Evolutionary conservation across 1,140 invertebrate species (phyloP), one percentile per base, ranked within the genome.

Genomic region (Drosophila auraria): DNA sequence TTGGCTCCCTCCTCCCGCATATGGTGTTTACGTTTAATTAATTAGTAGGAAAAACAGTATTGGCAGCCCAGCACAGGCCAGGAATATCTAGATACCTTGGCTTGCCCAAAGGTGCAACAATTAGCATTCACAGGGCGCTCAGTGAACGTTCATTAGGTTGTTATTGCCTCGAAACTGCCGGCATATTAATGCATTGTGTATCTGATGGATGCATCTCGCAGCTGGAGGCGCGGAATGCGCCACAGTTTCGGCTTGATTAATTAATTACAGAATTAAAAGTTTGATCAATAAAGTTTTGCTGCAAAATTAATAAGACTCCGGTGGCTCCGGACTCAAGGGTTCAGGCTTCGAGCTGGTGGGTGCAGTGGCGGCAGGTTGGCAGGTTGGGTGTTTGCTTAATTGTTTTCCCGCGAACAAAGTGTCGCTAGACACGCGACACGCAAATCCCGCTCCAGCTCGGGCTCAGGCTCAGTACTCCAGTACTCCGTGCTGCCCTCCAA

Each of bases 251-350:
- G 57, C 57, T 74, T 75, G 56, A 82, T 90, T 89, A 90, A 89
- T 89, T 89, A 89, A 89, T 89, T 89, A 66, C 44, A 72, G 62
- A 89, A 79, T 89, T 56, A 77, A 89, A 89, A 90, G 86, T 89
- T 89, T 89, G 86, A 89, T 89, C 86, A 90, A 89, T 89, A 89
- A 79, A 69, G 58, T 68, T 64, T 64, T 64, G 57, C 56, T 70
- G 47, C 56, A 36, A 80, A 70, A 90, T 86, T 90, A 91, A 89
- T 86, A 86, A 91, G 64, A 17, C 54, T 73, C 30, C 36, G 45
- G 30, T 59, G 20, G 50, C 56, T 65, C 51, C 47, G 45, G 53
- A 30, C 27, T 60, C 14, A 49, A 70, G 53, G 23, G 15, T 59
- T 20, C 36, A 44, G 49, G 45, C 25, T 23, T 8, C n/a, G 11